Conservation (phyloP, 2,888 invertebrate genomes). For the Leptinotarsa juncta region DNA sequence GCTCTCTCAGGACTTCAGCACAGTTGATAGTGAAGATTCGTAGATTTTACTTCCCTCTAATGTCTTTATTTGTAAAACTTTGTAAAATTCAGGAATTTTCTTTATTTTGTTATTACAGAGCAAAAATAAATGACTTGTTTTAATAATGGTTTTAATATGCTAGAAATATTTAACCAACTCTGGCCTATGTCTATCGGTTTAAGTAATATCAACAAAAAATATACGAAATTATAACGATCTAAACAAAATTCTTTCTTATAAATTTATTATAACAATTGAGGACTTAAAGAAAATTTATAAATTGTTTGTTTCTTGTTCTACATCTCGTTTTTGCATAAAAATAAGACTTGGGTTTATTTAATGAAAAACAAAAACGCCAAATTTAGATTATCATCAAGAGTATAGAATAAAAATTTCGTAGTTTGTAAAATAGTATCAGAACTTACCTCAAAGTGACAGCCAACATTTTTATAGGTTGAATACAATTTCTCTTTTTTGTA, state of each 20-base stretch:
- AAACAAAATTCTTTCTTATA: conserved; percentile 23
- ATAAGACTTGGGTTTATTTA: no score
- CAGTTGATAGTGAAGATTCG: conserved; percentile 12
- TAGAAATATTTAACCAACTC: conserved; percentile 17
- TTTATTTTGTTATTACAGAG: conserved; percentile 26
- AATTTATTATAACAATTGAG: conserved; percentile 27
- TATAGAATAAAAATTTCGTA: conserved; percentile 24
- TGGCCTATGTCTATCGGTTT: conserved; percentile 22
- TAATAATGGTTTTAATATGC: conserved; percentile 26
- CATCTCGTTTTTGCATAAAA: no score
- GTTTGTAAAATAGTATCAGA: conserved; percentile 21
- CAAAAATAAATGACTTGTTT: conserved; percentile 28
- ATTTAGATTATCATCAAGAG: no score
- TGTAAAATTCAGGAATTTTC: conserved; percentile 27
- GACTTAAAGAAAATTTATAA: no score
- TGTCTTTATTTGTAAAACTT: conserved; percentile 25
- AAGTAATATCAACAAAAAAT: conserved; percentile 21
- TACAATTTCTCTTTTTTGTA: conserved; percentile 1
- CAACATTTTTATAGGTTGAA: conserved; percentile 28
- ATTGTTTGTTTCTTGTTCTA: no score
- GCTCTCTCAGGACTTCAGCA: conserved; percentile 18
- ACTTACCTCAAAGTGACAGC: conserved; percentile 36
- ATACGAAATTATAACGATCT: conserved; percentile 21
- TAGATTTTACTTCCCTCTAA: conserved; percentile 24
- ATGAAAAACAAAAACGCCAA: no score